Conservation (phyloP, 2,113 vertebrate species). For the Semnopithecus entellus region DNA sequence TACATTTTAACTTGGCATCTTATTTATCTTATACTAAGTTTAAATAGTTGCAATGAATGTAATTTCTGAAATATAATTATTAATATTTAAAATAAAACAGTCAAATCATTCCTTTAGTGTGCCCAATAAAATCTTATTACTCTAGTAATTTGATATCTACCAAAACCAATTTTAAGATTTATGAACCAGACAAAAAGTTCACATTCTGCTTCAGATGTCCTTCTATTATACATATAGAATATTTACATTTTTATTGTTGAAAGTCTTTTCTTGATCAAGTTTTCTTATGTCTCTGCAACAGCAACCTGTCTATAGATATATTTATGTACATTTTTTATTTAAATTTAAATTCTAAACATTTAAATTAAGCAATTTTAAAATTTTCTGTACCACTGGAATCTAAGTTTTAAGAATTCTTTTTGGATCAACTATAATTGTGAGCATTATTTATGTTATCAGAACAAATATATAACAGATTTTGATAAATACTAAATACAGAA, state of each 20-base stretch:
- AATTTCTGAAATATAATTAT: background rate
- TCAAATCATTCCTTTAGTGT: background rate
- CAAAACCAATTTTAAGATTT: background rate
- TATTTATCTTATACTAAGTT: background rate
- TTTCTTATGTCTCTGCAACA: background rate
- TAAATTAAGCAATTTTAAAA: background rate
- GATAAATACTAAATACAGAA: background rate
- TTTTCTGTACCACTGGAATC: background rate
- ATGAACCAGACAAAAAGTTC: background rate
- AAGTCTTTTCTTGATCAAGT: background rate
- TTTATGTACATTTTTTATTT: background rate
- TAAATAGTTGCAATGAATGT: background rate
- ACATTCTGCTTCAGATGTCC: background rate
- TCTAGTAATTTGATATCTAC: background rate
- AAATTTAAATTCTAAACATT: no score
- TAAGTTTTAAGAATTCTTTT: background rate
- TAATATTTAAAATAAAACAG: background rate
- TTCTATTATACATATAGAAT: background rate
- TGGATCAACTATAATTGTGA: background rate
- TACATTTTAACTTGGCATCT: background rate
- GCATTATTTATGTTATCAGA: background rate
- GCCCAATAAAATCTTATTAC: background rate
- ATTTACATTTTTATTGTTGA: background rate
- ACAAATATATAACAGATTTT: background rate
- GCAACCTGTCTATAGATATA: background rate